phyloP scores from a whole-genome alignment of 2,888 invertebrate genomes.

The Athalia cordata region DNA sequence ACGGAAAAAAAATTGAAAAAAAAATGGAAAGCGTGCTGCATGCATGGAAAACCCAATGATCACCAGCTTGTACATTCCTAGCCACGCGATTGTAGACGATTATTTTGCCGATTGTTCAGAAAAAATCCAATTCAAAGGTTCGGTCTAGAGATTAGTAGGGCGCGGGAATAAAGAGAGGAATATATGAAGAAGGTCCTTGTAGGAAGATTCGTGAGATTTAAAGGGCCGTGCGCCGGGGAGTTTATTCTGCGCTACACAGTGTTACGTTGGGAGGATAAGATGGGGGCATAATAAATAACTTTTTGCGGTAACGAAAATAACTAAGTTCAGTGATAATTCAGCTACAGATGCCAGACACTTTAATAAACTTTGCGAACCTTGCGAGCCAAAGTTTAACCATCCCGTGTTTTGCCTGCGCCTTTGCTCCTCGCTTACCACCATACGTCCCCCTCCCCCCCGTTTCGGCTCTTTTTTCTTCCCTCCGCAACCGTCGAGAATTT shows the following conservation, averaged over 20 bases:
- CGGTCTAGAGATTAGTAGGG: no score
- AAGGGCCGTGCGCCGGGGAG: not conserved
- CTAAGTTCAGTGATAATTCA: constrained; percentile 68
- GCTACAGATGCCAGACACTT: constrained; percentile 65
- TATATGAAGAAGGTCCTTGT: no score
- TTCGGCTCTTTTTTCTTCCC: not conserved
- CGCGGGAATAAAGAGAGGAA: no score
- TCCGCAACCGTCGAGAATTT: not conserved
- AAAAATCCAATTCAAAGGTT: no score
- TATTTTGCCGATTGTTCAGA: no score
- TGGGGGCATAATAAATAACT: constrained; percentile 42
- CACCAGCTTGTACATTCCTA: no score
- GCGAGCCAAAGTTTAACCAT: constrained; percentile 41
- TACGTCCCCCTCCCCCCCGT: no score
- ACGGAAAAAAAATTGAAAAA: no score
- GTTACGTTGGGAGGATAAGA: not conserved
- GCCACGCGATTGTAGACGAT: no score
- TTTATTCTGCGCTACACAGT: not conserved
- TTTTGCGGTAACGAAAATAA: constrained; percentile 52
- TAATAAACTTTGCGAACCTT: constrained; percentile 57
- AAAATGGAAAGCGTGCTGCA: no score
- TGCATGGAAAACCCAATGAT: no score
- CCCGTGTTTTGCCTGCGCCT: constrained; percentile 41
- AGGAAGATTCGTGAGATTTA: not conserved
- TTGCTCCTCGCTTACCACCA: constrained; percentile 12